Percentiles rank a stretch among this genome's conserved stretches.
phyloP scores from a whole-genome alignment of 1,140 invertebrate genomes.

The Anthonomus grandis region DNA sequence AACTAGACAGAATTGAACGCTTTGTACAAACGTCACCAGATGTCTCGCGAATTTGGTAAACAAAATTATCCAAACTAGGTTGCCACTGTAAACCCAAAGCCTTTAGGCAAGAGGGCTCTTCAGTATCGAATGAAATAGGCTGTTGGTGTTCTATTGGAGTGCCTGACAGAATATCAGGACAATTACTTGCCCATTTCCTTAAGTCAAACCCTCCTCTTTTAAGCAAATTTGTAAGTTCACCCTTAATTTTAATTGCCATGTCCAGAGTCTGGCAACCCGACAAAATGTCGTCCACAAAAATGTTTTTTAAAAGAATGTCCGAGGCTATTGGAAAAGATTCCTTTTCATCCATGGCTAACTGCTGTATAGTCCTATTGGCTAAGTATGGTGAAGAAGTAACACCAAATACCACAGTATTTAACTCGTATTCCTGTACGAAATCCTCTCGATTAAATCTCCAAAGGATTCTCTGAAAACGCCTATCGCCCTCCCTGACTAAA shows the following conservation, averaged over 20 bases:
- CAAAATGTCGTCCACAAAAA: slow-evolving; percentile 31
- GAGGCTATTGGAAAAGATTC: slow-evolving; percentile 38
- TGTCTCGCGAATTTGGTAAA: no score
- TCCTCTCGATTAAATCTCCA: slow-evolving; percentile 38
- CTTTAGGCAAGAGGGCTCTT: no score
- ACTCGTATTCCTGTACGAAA: slow-evolving; percentile 33
- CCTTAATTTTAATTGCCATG: background rate
- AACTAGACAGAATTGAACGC: no score
- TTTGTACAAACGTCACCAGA: no score
- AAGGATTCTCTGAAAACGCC: slow-evolving; percentile 44
- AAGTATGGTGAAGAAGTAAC: slow-evolving; percentile 39
- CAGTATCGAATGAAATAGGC: background rate
- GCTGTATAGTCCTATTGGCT: slow-evolving; percentile 30
- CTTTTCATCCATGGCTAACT: slow-evolving; percentile 34
- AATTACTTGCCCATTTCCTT: slow-evolving; percentile 18
- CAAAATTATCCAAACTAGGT: no score
- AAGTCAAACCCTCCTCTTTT: slow-evolving; percentile 4
- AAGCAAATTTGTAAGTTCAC: slow-evolving; percentile 1
- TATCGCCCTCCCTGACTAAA: slow-evolving; percentile 32
- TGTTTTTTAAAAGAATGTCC: slow-evolving; percentile 15
- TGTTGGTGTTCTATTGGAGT: background rate
- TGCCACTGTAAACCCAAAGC: no score
- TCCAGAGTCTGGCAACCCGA: background rate
- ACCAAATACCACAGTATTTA: slow-evolving; percentile 47
- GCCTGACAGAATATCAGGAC: background rate